Evolutionary conservation across 23 tunicate genomes (phyloP).

Genomic region (Ciona savignyi): DNA sequence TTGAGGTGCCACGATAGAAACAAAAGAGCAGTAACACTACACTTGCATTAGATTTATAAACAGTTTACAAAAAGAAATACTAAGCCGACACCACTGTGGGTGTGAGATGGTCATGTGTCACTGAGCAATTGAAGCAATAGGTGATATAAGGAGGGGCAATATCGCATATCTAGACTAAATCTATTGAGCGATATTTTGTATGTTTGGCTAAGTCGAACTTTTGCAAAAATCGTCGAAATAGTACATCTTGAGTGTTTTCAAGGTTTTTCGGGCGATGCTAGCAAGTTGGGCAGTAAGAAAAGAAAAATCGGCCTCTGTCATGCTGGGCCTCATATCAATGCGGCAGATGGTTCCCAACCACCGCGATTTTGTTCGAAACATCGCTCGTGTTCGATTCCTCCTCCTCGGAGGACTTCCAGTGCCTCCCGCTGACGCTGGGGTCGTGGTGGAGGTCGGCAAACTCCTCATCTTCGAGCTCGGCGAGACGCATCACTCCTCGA

Average conservation of each 20-base stretch:
- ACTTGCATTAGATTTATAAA: background rate
- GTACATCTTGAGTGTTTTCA: no score
- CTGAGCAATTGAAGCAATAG: background rate
- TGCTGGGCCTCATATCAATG: background rate
- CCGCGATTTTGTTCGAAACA: background rate
- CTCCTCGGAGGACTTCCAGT: background rate
- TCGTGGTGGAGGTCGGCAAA: background rate
- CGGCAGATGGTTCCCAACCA: background rate
- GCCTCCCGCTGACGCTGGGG: background rate
- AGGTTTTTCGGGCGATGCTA: no score
- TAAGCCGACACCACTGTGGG: background rate
- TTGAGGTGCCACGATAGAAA: conserved; percentile 1
- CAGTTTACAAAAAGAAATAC: background rate
- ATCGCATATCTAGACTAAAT: no score
- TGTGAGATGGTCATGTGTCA: background rate
- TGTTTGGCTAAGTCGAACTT: no score
- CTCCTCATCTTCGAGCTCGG: conserved; percentile 40
- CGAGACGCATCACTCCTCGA: conserved; percentile 36
- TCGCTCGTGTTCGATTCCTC: background rate
- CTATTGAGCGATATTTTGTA: no score
- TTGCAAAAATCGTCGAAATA: no score
- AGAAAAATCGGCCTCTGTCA: no score
- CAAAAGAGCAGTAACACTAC: background rate
- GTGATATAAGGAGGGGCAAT: background rate
- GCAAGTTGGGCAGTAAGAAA: no score